Conservation (phyloP, 2,888 invertebrate species). For the Gryllus longicercus region DNA sequence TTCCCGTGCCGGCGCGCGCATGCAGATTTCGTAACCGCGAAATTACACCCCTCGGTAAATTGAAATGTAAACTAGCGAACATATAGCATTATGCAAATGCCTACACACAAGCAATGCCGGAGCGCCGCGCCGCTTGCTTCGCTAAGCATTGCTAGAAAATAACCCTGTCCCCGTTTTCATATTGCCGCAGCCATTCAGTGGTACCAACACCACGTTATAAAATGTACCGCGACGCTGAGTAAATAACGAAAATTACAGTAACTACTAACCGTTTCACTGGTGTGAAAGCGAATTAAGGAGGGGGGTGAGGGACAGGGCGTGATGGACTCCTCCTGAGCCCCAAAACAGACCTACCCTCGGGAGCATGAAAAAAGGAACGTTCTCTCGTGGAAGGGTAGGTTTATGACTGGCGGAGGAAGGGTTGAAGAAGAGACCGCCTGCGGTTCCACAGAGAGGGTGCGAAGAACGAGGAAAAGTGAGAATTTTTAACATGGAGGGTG, state of each 20-base stretch:
- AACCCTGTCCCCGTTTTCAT: conserved; percentile 8
- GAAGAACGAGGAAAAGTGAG: not conserved
- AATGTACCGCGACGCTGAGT: not conserved
- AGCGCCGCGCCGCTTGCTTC: not conserved
- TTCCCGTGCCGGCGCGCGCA: not conserved
- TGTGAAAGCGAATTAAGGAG: not conserved
- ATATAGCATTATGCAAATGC: conserved; percentile 17
- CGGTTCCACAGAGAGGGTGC: no score
- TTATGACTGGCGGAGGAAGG: not conserved
- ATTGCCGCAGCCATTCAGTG: not conserved
- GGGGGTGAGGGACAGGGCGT: not conserved
- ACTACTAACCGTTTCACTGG: not conserved
- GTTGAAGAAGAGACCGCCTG: not conserved
- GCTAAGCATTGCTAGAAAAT: conserved; percentile 17
- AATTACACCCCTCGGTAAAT: conserved; percentile 17
- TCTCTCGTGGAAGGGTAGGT: not conserved
- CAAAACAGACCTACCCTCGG: not conserved
- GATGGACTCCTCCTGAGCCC: not conserved
- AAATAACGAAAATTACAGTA: not conserved
- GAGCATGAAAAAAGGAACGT: not conserved
- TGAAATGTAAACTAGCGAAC: conserved; percentile 17
- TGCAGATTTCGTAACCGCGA: conserved; percentile 17
- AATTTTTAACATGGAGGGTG: conserved; percentile 8
- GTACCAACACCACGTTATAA: not conserved
- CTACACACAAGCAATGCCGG: not conserved